Base-by-base conservation (phyloP, 2,888 invertebrate genomes). In the Seladonia tumulorum region DNA sequence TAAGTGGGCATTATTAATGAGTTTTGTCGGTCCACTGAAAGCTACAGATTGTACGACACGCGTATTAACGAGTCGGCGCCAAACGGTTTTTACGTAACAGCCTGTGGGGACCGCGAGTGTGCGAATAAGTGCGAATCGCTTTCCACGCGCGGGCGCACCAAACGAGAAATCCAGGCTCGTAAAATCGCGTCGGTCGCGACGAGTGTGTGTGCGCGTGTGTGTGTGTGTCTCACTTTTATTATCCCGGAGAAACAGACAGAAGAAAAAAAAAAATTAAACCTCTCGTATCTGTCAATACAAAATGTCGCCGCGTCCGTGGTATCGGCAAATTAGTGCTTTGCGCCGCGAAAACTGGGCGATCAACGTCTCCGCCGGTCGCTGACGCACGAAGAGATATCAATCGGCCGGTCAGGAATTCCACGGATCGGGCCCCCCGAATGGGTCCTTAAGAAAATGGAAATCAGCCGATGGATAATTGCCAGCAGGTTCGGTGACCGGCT, bases 1-100 rank as follows among this genome's bases (percentile, higher is more conserved):
- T 89, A 91, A 91, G 81, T 85, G 87, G 85, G 81, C 79, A 90
- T 89, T 91, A 91, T 91, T 91, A 91, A 91, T 91, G 91, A 90
- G 88, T 85, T 86, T 88, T 80, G 84, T 82, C 85, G 87, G 83
- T 68, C 79, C 77, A 87, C 81, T 76, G 89, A 87, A 83, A 83
- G 85, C 77, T 81, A 81, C 82, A 85, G 90, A 90, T 85, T 91
- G 86, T 91, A 85, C 86, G 78, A 90, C 91, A 90, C 81, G 90
- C 90, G 68, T 90, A 90, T 90, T 91, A 90, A 91, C 90, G 90
- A 90, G 79, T 91, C 83, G 90, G 87, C 86, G 90, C 87, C 87
- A 88, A 81, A 80, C 79, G 47, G 78, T 84, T 87, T 91, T 91
- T 91, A 80, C 85, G 88, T 86, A 88, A 90, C 66, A 18, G 49